A percentile compares a stretch with the other conserved stretches of the same genome.
Evolutionary conservation across 2,888 invertebrate genomes (phyloP).

Genomic region (Caenorhabditis drosophilae): DNA sequence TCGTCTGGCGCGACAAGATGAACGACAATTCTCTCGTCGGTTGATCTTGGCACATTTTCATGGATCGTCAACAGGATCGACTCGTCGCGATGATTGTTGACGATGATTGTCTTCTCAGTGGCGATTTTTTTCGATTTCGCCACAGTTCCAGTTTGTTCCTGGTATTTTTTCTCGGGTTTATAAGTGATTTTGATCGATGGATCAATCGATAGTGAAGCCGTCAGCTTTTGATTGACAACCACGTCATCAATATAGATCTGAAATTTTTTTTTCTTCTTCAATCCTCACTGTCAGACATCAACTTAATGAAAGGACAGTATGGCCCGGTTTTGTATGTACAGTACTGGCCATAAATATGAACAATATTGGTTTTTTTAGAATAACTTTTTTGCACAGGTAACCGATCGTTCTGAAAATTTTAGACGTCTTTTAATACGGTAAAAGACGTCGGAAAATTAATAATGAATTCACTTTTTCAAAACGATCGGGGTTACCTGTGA

Average conservation of each 20-base stretch:
- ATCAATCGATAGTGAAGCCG: conserved; percentile 70
- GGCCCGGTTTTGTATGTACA: no score
- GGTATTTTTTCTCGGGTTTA: conserved; percentile 69
- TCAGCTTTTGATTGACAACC: conserved; percentile 1
- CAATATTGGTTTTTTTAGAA: no score
- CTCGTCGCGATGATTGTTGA: conserved; percentile 53
- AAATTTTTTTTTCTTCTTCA: no score
- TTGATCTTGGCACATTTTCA: conserved; percentile 57
- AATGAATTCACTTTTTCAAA: no score
- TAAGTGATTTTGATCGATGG: conserved; percentile 69
- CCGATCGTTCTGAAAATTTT: no score
- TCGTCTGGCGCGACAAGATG: conserved; percentile 25
- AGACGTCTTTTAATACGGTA: no score
- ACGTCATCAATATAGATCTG: conserved; percentile 51
- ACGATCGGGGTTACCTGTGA: no score
- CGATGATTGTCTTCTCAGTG: conserved; percentile 51
- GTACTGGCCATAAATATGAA: no score
- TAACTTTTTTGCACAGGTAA: no score
- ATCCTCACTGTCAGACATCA: no score
- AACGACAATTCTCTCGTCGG: conserved; percentile 63
- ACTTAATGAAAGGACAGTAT: no score
- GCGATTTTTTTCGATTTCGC: conserved; percentile 42
- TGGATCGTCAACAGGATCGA: conserved; percentile 49
- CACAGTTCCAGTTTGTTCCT: conserved; percentile 62
- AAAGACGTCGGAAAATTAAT: no score